Base-by-base conservation (phyloP, 37 sponge, comb jelly and placozoan species). In the Chondrilla cf. caribensis region DNA sequence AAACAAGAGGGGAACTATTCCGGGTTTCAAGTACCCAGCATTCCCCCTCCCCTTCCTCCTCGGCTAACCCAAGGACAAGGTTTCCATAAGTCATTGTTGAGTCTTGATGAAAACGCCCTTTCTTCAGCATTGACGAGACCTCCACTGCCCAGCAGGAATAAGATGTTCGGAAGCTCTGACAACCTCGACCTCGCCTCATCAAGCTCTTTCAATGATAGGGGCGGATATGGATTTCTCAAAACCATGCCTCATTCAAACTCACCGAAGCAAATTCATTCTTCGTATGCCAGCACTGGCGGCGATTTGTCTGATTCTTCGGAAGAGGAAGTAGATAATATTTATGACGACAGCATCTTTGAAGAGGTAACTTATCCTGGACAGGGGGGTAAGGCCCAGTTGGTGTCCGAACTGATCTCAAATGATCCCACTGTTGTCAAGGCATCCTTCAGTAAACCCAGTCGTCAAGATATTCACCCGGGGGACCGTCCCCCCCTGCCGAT, bases 41-140 rank as follows among this genome's bases (percentile, higher is more conserved):
- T 51, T 5, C 73, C 33, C 73, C 58, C 79, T 79, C 79, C 58
- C 58, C 14, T 36, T 3, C 79, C 54, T 3, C 58, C 58, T 7
- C 9, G 51, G 24, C 79, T 14, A 19, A 22, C 21, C 14, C 14
- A 7, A 8, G 35, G 79, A 51, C 6, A 5, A 25, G n/a, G n/a
- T n/a, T n/a, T n/a, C n/a, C n/a, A n/a, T n/a, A n/a, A n/a, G n/a
- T n/a, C n/a, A 25, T 17, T 29, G 26, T 29, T 66, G 68, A 25
- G 68, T 11, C 26, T 29, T 66, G 26, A 9, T 17, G n/a, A n/a
- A n/a, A 14, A 60, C 38, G 18, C 15, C 21, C 21, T 2, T 2
- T 3, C 21, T 54, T 21, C 57, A 14, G 29, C 58, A 22, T 17
- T 14, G 35, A 3, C 80, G 0, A 58, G 80, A 11, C 7, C 35